Conservation (phyloP, 1,140 invertebrate genomes). For the Chironomus tepperi region DNA sequence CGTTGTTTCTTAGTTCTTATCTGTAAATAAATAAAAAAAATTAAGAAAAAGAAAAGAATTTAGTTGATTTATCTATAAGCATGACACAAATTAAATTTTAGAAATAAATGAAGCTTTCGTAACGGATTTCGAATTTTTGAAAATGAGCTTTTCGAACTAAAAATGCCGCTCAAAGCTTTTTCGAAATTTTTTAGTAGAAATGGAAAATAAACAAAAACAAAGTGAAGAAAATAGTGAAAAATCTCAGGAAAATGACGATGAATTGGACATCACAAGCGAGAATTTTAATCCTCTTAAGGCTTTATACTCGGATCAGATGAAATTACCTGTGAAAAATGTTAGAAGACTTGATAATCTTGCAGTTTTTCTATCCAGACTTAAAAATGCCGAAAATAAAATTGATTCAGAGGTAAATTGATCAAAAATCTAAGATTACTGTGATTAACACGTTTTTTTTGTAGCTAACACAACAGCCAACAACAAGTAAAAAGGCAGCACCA, state of each 20-base stretch:
- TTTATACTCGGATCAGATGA: conserved; percentile 47
- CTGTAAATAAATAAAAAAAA: not conserved
- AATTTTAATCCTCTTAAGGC: conserved; percentile 58
- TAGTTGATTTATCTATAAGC: not conserved
- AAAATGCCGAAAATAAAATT: conserved; percentile 24
- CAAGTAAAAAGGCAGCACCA: not conserved
- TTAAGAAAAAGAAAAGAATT: not conserved
- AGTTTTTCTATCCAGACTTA: conserved; percentile 45
- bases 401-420: not conserved
- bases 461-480: conserved; percentile 31
- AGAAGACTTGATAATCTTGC: conserved; percentile 53
- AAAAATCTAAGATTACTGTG: conserved; percentile 29
- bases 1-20: conserved; percentile 8
- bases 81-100: no score
- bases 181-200: not conserved
- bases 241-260: conserved; percentile 46
- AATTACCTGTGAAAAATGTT: conserved; percentile 45
- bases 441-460: conserved; percentile 29
- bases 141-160: no score
- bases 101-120: no score
- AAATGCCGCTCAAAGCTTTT: no score
- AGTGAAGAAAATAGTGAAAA: conserved; percentile 28
- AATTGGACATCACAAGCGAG: conserved; percentile 52
- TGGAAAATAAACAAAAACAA: not conserved
- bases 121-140: no score